Conservation (phyloP, 2,888 invertebrate species). For the Agrochola litura region DNA sequence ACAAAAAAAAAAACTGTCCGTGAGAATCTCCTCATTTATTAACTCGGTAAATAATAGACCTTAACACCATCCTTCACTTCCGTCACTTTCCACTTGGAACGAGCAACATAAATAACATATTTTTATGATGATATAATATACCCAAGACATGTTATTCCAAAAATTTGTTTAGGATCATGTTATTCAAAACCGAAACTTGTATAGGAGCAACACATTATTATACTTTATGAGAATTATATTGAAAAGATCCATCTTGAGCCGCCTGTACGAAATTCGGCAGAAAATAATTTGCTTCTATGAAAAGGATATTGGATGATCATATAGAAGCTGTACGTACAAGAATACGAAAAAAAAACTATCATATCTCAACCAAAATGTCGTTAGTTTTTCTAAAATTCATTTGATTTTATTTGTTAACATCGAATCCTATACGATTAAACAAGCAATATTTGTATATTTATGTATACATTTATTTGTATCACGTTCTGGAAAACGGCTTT, state of each 20-base stretch:
- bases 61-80: no score
- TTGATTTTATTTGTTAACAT: neutral
- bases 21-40: no score
- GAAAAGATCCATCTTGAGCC: conserved; percentile 37
- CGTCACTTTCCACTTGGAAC: neutral
- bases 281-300: conserved; percentile 43
- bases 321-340: neutral
- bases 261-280: conserved; percentile 9
- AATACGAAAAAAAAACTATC: neutral
- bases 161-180: conserved; percentile 43
- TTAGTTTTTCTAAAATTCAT: no score
- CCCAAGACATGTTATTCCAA: conserved; percentile 26
- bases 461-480: no score
- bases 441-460: no score
- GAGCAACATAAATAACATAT: conserved; percentile 21
- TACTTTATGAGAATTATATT: conserved; percentile 33
- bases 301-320: conserved; percentile 18
- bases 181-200: conserved; percentile 39
- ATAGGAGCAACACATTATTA: conserved; percentile 32
- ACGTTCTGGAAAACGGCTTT: no score
- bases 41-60: neutral
- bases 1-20: neutral
- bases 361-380: neutral
- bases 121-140: conserved; percentile 15
- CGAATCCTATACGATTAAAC: no score